Evolutionary conservation across 2,113 vertebrate species (phyloP).

Genomic region (Puffinus mauretanicus): DNA sequence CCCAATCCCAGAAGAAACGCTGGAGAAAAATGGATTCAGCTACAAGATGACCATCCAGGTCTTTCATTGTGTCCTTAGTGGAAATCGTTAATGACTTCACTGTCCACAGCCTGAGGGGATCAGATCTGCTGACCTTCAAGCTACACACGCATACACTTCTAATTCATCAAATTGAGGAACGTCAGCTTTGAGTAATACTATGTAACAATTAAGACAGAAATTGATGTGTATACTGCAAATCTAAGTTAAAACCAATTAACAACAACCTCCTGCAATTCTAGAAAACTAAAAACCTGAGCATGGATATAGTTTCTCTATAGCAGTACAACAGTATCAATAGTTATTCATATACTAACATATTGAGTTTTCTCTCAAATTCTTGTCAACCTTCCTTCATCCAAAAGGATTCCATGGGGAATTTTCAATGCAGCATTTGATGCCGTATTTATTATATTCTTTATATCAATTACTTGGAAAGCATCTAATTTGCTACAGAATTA

Average conservation of each 20-base stretch:
- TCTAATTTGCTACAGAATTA: not conserved
- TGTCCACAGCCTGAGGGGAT: not conserved
- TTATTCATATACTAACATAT: not conserved
- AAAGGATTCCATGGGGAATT: not conserved
- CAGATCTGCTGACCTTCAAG: not conserved
- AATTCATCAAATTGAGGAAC: fast-evolving
- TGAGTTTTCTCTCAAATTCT: not conserved
- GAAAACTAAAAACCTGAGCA: not conserved
- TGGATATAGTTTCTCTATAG: not conserved
- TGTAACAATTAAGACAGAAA: not conserved
- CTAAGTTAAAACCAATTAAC: not conserved
- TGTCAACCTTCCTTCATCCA: not conserved
- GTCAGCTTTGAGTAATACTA: not conserved
- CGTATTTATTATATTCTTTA: not conserved
- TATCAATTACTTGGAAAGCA: not conserved
- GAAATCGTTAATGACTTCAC: not conserved
- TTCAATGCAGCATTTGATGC: not conserved
- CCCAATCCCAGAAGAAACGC: not conserved
- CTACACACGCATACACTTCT: not conserved
- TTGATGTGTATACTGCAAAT: not conserved
- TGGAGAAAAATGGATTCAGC: not conserved
- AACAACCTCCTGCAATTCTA: not conserved
- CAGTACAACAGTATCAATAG: not conserved
- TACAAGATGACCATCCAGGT: not conserved
- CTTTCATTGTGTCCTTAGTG: not conserved